Evolutionary conservation across 2,113 vertebrate species (phyloP), one percentile per base, ranked within the genome.

Genomic region (Nanorana parkeri): DNA sequence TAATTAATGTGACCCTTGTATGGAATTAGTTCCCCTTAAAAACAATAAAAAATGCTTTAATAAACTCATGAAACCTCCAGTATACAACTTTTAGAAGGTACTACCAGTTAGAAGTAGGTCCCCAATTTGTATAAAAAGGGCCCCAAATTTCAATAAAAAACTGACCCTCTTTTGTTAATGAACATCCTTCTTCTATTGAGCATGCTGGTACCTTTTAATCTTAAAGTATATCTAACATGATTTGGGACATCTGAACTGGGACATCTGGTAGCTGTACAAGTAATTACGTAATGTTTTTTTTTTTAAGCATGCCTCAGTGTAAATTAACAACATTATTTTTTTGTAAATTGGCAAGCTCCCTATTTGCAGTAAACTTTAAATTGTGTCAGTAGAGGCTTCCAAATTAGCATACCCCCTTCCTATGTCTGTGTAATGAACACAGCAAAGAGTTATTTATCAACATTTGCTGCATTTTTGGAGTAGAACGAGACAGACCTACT

Each of bases 361-460:
- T 64, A 66, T 65, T 66, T 66, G 61, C 75, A 63, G 47, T 77
- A 29, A 65, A 64, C 61, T 66, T 77, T 77, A 65, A 77, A 47
- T 77, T 54, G 61, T 77, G 74, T 77, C 56, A 23, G 74, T 63
- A 64, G 74, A 51, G 74, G 58, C 36, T 64, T 77, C 58, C 60
- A 77, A 58, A 77, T 77, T 63, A 77, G 23, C 41, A 77, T 58
- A 64, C 56, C 74, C 58, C 71, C 74, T 64, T 64, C 58, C 74
- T 77, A 60, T n/a, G 74, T 26, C 74, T 77, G 74, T 77, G 74
- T 77, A 77, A 77, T 77, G 74, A 77, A 77, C 64, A 77, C 36
- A 77, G 60, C 74, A 64, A 77, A 77, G 54, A 60, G 71, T 74
- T 77, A 77, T 77, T 77, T 77, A 77, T 64, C 74, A 77, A 52